phyloP scores from a whole-genome alignment of 2,888 invertebrate genomes.

The Lepidonotus clava region DNA sequence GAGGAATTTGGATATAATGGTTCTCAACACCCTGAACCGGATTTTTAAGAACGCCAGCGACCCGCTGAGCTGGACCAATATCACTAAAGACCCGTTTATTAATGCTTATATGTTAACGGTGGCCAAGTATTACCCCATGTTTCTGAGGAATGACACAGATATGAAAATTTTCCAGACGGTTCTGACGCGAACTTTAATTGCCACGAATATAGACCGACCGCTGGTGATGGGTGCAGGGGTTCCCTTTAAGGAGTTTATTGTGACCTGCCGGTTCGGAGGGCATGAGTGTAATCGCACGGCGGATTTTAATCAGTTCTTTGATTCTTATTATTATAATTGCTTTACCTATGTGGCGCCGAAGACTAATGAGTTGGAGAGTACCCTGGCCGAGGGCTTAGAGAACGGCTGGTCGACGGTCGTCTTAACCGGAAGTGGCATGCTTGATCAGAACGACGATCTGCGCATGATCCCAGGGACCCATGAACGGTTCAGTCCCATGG shows the following conservation, averaged over 20 bases:
- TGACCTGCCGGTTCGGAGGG: conserved; percentile 60
- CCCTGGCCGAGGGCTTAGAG: conserved; percentile 60
- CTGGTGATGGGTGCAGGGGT: conserved; percentile 57
- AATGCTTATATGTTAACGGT: conserved; percentile 58
- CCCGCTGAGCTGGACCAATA: conserved; percentile 56
- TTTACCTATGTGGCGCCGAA: conserved; percentile 56
- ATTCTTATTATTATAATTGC: conserved; percentile 61
- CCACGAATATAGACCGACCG: conserved; percentile 58
- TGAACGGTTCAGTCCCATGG: conserved; percentile 59
- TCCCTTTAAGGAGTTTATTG: conserved; percentile 60
- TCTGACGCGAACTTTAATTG: conserved; percentile 57
- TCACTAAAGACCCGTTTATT: conserved; percentile 58
- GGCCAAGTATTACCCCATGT: conserved; percentile 59
- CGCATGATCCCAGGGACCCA: conserved; percentile 61
- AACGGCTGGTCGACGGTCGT: conserved; percentile 62
- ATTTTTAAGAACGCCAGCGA: conserved; percentile 55
- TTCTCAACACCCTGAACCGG: conserved; percentile 58
- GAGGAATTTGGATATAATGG: conserved; percentile 59
- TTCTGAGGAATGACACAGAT: conserved; percentile 21
- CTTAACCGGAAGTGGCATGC: conserved; percentile 60
- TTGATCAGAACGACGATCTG: conserved; percentile 58
- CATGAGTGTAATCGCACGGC: conserved; percentile 52
- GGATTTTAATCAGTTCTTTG: conserved; percentile 60
- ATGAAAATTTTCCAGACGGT: conserved; percentile 54
- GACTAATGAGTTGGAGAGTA: conserved; percentile 4